Base-by-base conservation (phyloP, 2,797 vertebrate species). In the Gadopsis marmoratus region DNA sequence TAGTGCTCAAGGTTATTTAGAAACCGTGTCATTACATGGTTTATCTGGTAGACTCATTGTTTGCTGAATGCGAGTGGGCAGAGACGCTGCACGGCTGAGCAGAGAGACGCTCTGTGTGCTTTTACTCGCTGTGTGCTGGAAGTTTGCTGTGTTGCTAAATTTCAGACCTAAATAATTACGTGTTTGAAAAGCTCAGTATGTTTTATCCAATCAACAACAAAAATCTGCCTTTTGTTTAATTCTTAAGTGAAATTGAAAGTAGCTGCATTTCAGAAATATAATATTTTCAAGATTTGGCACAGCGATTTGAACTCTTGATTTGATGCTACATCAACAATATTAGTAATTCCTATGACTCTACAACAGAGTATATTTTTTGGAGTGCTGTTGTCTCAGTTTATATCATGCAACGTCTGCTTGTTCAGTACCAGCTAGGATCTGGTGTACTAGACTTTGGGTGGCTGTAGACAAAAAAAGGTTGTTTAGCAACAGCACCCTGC, bases 51-150 rank as follows among this genome's bases (percentile, higher is more conserved):
- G 53, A 56, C 41, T 54, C 37, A 17, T 33, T 79, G 67, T 71
- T 76, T 63, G 62, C 31, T 62, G 50, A 51, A 16, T 67, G 66
- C 53, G 74, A 63, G 71, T 74, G 51, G 62, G 64, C 50, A 71
- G 67, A 62, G 55, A 53, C 39, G 14, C 62, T 8, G 63, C 54
- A 43, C 29, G 31, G 63, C 61, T 33, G 55, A 78, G 72, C 59
- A 62, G 54, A 64, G 51, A 65, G 48, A 31, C 47, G 16, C n/a
- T 7, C 62, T 13, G 35, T 29, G 29, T 58, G 67, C 21, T 31
- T 17, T 23, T 26, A 54, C 21, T 64, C 47, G 21, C 7, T 29
- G 26, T 37, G 35, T 0, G 2, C 2, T 48, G 51, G 13, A 35
- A 62, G 50, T 45, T 4, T 37, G 63, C 65, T 37, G 45, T 35